Conservation (phyloP, 1,140 invertebrate genomes). For the Nephila pilipes region DNA sequence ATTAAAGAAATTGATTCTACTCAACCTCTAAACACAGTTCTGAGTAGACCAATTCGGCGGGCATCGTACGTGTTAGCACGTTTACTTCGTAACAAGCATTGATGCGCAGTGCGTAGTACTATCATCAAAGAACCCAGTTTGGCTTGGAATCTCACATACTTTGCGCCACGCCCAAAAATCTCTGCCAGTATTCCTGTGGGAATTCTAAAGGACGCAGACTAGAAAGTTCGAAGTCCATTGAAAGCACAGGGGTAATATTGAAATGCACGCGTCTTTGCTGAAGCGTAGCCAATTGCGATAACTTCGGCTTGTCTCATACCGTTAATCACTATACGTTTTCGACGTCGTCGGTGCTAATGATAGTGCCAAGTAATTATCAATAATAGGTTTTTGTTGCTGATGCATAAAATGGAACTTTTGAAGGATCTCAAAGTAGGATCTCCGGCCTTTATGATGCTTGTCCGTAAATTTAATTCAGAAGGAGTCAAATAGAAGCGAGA, state of each 20-base stretch:
- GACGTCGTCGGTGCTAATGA: slow-evolving; percentile 41
- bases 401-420: slow-evolving; percentile 57
- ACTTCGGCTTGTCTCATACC: slow-evolving; percentile 21
- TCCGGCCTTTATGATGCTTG: slow-evolving; percentile 45
- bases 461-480: slow-evolving; percentile 38
- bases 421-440: slow-evolving; percentile 42
- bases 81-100: slow-evolving; percentile 36
- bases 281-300: slow-evolving; percentile 43
- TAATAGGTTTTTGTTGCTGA: slow-evolving; percentile 62
- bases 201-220: slow-evolving; percentile 34
- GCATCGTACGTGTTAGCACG: slow-evolving; percentile 4
- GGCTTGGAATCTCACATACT: slow-evolving; percentile 38
- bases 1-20: slow-evolving; percentile 25
- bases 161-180: slow-evolving; percentile 58
- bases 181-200: slow-evolving; percentile 40
- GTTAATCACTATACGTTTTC: slow-evolving; percentile 57
- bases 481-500: neutral
- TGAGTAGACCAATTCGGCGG: neutral
- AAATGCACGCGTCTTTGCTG: slow-evolving; percentile 36
- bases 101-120: slow-evolving; percentile 16
- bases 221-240: slow-evolving; percentile 39
- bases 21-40: neutral
- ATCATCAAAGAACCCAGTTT: slow-evolving; percentile 47
- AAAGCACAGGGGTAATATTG: slow-evolving; percentile 47
- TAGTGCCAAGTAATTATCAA: slow-evolving; percentile 65